Conservation (phyloP, 2,888 invertebrate species). For the Cerastis rubricosa region DNA sequence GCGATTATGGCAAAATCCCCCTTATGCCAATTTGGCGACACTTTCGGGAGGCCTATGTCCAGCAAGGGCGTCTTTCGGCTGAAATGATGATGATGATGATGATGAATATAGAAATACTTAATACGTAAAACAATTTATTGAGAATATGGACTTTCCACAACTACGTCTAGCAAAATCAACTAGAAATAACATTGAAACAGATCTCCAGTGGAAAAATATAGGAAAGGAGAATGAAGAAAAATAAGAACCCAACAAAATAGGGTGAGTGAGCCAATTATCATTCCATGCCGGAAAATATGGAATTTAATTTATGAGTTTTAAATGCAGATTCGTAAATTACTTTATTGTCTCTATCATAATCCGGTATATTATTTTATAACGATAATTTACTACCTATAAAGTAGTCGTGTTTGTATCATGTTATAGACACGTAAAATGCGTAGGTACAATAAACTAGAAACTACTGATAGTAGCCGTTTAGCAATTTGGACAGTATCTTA, state of each 20-base stretch:
- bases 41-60: too few species aligned
- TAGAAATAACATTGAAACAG: background rate
- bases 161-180: background rate
- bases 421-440: slow-evolving; percentile 43
- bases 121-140: background rate
- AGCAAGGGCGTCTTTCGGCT: too few species aligned
- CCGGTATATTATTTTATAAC: slow-evolving; percentile 44
- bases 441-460: slow-evolving; percentile 56
- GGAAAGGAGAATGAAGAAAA: background rate
- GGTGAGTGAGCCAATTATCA: background rate
- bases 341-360: slow-evolving; percentile 22
- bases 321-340: background rate
- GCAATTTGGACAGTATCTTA: slow-evolving; percentile 49
- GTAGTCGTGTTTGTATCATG: slow-evolving; percentile 47
- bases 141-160: too few species aligned
- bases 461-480: slow-evolving; percentile 55
- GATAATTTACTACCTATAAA: slow-evolving; percentile 42
- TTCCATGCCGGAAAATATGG: background rate
- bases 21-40: too few species aligned
- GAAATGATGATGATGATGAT: too few species aligned
- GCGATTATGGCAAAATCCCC: too few species aligned
- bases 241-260: background rate
- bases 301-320: slow-evolving; percentile 13
- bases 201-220: rapidly evolving
- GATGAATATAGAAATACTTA: background rate